Evolutionary conservation across 2,113 vertebrate species (phyloP), one percentile per base, ranked within the genome.

Genomic region (Brachypteracias leptosomus): DNA sequence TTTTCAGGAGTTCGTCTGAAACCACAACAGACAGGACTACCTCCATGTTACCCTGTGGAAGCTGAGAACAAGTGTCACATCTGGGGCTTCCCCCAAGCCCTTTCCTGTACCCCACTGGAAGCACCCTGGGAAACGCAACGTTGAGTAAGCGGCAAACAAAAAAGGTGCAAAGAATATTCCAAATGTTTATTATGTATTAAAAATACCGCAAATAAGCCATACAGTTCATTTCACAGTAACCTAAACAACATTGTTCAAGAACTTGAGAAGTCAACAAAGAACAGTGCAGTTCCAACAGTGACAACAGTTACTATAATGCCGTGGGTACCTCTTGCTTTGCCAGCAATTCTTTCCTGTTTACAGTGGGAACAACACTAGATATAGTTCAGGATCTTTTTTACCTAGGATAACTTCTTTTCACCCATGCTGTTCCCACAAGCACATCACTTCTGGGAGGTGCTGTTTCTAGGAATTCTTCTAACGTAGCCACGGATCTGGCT

Each of bases 141-240:
- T 28, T n/a, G 92, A 95, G 36, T 14, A 95, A 86, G 40, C 42
- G 85, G 66, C 44, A 87, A 93, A 28, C 35, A 90, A 79, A 90
- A 92, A 92, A 95, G 36, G 36, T 95, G 88, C n/a, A 97, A 97
- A 97, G 96, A 98, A 97, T 98, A 97, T 96, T 98, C 97, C 93
- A 95, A 97, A 96, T 96, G 90, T 98, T 98, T 98, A 98, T 98
- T 98, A 98, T 96, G 97, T 97, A 98, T 98, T 98, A 98, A 98
- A 98, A 97, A 97, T 97, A 98, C 90, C 58, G 97, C 97, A 96
- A 97, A 96, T 96, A 97, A 97, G 96, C 97, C 97, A 95, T 97
- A 98, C 96, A 96, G 89, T 97, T 96, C 91, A 93, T 98, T 98
- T 98, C 98, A 98, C 98, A 98, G 98, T 98, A 97, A 98, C 97